Base-by-base conservation (phyloP, 1,140 invertebrate genomes). In the Neodiprion fabricii region DNA sequence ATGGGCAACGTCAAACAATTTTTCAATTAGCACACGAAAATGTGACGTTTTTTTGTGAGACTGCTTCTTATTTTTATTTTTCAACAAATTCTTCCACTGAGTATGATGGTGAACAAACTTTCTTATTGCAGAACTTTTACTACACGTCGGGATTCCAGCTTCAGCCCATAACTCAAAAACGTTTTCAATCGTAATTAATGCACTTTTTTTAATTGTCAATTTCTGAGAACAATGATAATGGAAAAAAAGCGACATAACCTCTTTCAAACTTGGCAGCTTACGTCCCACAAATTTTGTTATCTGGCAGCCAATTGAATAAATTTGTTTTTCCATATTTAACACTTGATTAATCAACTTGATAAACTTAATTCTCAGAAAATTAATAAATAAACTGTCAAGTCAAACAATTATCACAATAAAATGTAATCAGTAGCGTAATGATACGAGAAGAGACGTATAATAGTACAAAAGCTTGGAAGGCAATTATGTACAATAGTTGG, bases 221-320 rank as follows among this genome's bases (percentile, higher is more conserved):
- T 14, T 17, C 17, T 70, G 9, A 70, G 68, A 70, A 70, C 68
- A 23, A 11, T 70, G 68, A 70, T 17, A 28, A 70, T 70, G 21
- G 7, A 70, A 70, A 23, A 70, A 70, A 70, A 70, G 17, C 17
- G 28, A 70, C 68, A 17, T 70, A 70, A 70, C 68, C 68, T 40
- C 68, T 70, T 40, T 70, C 48, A 70, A 23, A 23, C 10, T 70
- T 23, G 68, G 68, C 68, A 70, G 28, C 28, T 70, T 7, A 23
- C n/a, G 7, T 23, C 68, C 68, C 17, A 70, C 68, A 70, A 70
- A 70, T 23, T 23, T 70, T 40, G 10, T 70, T 12, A 70, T 70
- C 23, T 70, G 68, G 23, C 48, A 14, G 23, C 68, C 68, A 70
- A 70, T 70, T 9, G 3, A 70, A 70, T 70, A 70, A 70, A 70